Evolutionary conservation across 2,888 invertebrate genomes (phyloP).

Genomic region (Epistrophe eligans): DNA sequence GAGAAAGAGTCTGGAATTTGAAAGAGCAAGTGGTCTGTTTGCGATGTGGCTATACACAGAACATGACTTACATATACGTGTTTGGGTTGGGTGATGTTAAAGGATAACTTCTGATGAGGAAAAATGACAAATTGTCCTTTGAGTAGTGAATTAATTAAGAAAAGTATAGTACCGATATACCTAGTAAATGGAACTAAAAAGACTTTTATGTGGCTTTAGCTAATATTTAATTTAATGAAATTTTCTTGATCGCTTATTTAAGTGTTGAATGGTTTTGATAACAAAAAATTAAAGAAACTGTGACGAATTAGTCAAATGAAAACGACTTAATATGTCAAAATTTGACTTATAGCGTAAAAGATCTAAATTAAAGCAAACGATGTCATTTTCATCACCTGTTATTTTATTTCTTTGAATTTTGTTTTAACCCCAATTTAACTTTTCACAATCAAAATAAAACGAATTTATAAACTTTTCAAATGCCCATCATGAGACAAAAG

Average conservation of each 20-base stretch:
- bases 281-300: no score
- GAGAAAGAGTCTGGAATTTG: not conserved
- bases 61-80: not conserved
- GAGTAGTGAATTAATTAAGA: not conserved
- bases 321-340: no score
- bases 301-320: no score
- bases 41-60: not conserved
- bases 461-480: not conserved
- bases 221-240: not conserved
- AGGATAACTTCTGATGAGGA: not conserved
- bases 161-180: not conserved
- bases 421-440: not conserved
- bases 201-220: not conserved
- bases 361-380: no score
- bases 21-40: constrained; percentile 9
- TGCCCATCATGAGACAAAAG: not conserved
- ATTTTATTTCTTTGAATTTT: not conserved
- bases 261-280: no score
- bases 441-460: no score
- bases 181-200: not conserved
- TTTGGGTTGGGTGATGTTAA: not conserved
- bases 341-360: no score
- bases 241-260: no score
- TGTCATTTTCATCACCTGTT: no score
- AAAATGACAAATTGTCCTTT: not conserved